These are phyloP conservation scores for Todus mexicanus DNA, from an alignment of 2,797 vertebrate genomes.

Conservation along the genomic window DNA sequence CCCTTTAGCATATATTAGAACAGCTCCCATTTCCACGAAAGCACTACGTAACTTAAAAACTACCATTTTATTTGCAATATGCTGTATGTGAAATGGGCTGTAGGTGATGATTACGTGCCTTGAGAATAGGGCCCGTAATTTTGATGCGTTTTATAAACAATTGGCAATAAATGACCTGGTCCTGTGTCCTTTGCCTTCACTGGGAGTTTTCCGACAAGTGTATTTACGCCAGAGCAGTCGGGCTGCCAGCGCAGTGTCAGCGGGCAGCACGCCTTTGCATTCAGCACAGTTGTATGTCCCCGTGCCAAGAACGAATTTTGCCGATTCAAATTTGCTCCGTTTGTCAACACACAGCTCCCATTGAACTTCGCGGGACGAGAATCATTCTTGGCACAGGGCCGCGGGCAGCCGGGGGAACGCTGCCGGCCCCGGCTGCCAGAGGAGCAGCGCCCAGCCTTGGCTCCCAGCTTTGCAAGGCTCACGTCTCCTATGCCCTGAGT, in stretches of 20 bases:
- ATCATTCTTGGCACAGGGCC: constrained; percentile 49
- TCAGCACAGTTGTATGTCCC: not conserved
- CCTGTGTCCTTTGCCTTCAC: not conserved
- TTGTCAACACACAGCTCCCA: constrained; percentile 50
- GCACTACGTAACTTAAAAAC: not conserved
- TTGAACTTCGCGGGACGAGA: not conserved
- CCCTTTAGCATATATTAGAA: not conserved
- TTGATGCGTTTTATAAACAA: constrained; percentile 53
- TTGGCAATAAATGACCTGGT: constrained; percentile 34
- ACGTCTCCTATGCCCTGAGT: not conserved
- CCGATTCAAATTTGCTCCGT: constrained; percentile 33
- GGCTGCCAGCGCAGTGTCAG: not conserved
- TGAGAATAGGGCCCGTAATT: constrained; percentile 41
- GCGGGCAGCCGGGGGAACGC: not conserved
- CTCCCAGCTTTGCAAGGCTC: too few relatives aligned
- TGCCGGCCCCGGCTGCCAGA: not conserved
- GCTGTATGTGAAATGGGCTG: not conserved
- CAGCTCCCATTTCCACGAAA: not conserved
- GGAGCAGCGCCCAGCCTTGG: not conserved
- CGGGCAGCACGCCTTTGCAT: not conserved
- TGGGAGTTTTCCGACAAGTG: not conserved
- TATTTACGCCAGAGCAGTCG: not conserved
- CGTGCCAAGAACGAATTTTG: constrained; percentile 38
- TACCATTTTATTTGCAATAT: constrained; percentile 19
- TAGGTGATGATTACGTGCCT: not conserved